These are phyloP conservation scores for Seriola quinqueradiata DNA, from an alignment of 2,113 vertebrate species.

Conservation along the genomic window DNA sequence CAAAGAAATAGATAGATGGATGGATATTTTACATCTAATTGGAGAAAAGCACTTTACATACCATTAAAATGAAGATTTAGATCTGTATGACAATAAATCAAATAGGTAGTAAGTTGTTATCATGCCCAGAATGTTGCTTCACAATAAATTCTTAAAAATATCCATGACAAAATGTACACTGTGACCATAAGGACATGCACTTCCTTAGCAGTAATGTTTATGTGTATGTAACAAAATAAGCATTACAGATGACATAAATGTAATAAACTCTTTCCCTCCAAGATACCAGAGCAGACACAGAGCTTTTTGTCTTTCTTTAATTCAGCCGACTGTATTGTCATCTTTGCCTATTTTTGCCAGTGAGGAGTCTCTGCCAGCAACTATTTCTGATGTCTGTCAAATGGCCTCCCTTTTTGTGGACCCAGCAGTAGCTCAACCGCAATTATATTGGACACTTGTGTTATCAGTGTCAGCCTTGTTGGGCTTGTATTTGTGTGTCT, in stretches of 20 bases:
- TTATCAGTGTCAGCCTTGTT: slow-evolving; percentile 9
- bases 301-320: not conserved
- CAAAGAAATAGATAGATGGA: slow-evolving; percentile 11
- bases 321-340: not conserved
- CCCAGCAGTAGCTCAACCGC: not conserved
- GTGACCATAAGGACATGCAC: not conserved
- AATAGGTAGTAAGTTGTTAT: not conserved
- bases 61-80: not conserved
- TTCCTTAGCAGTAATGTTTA: too few species aligned
- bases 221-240: not conserved
- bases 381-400: not conserved
- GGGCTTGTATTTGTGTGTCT: not conserved
- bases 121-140: not conserved
- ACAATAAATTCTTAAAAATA: not conserved
- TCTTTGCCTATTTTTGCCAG: not conserved
- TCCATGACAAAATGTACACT: not conserved
- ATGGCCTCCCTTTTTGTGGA: not conserved
- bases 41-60: slow-evolving; percentile 10
- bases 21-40: not conserved
- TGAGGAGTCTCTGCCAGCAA: not conserved
- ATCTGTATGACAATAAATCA: not conserved
- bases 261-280: not conserved
- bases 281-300: not conserved
- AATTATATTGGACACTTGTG: not conserved
- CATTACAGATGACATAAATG: not conserved